Evolutionary conservation across 1,140 invertebrate species (phyloP).

Genomic region (Eubasilissa regina): DNA sequence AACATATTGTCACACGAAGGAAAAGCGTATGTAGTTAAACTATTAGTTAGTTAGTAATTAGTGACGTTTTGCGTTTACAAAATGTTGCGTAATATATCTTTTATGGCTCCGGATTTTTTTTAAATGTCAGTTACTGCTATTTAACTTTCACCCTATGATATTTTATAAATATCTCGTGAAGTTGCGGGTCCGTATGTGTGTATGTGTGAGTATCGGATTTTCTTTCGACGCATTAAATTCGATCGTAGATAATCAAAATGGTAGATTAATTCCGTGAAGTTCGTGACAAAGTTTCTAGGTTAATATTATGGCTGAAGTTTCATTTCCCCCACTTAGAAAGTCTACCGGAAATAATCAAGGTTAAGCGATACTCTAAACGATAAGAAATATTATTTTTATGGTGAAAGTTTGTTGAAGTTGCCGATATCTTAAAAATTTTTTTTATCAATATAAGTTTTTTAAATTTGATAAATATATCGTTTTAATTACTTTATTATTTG

Average conservation of each 20-base stretch:
- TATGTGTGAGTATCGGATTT: not conserved
- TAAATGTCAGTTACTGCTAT: too few relatives aligned
- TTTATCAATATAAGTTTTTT: not conserved
- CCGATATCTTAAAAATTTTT: not conserved
- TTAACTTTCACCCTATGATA: too few relatives aligned
- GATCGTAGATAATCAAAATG: slow-evolving; percentile 4
- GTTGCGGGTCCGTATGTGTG: not conserved
- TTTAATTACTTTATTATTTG: not conserved
- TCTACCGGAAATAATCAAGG: not conserved
- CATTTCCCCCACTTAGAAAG: not conserved
- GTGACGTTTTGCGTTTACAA: too few relatives aligned
- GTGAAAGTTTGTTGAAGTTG: not conserved
- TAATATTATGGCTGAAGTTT: slow-evolving; percentile 1
- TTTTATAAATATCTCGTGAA: not conserved
- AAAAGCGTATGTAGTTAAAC: too few relatives aligned
- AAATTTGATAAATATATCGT: not conserved
- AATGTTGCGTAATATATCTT: too few relatives aligned
- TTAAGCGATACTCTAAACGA: not conserved
- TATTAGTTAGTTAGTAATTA: too few relatives aligned
- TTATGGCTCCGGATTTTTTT: too few relatives aligned
- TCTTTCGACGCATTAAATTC: slow-evolving; percentile 5
- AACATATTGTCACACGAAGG: too few relatives aligned
- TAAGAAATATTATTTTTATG: slow-evolving; percentile 7
- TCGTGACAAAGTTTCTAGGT: slow-evolving; percentile 5
- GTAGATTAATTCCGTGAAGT: not conserved